Conservation (phyloP, 2,888 invertebrate genomes). For the Melieria omissa region DNA sequence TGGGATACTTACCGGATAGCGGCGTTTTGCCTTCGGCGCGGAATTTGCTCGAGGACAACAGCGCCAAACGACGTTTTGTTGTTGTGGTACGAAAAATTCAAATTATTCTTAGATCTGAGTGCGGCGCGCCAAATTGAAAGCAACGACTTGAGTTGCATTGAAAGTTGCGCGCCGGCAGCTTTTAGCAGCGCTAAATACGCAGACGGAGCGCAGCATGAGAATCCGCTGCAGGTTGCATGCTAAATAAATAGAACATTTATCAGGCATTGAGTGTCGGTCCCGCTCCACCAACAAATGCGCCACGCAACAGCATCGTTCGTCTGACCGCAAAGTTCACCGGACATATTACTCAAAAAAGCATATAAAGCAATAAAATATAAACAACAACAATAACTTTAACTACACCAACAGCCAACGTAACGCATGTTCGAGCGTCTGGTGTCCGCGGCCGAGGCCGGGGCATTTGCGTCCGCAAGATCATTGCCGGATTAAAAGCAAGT, state of each 20-base stretch:
- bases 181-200: too few relatives aligned
- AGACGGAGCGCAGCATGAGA: too few relatives aligned
- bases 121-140: background rate
- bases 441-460: conserved; percentile 9
- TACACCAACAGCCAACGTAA: conserved; percentile 10
- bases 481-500: conserved; percentile 38
- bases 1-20: background rate
- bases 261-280: conserved; percentile 38
- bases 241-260: conserved; percentile 55
- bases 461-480: conserved; percentile 33
- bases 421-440: conserved; percentile 26
- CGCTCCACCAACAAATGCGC: conserved; percentile 2
- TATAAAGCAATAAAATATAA: conserved; percentile 26
- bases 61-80: conserved; percentile 1
- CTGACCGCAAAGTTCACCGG: conserved; percentile 54
- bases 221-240: conserved; percentile 36
- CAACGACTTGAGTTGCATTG: too few relatives aligned
- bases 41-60: conserved; percentile 10
- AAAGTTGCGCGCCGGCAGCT: too few relatives aligned
- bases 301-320: conserved; percentile 46
- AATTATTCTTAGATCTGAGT: too few relatives aligned
- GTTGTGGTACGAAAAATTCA: background rate
- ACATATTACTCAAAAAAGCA: conserved; percentile 50
- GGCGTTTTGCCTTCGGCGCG: background rate
- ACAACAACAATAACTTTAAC: conserved; percentile 19